phyloP scores from a whole-genome alignment of 2,113 vertebrate genomes.

The Carassius carassius region DNA sequence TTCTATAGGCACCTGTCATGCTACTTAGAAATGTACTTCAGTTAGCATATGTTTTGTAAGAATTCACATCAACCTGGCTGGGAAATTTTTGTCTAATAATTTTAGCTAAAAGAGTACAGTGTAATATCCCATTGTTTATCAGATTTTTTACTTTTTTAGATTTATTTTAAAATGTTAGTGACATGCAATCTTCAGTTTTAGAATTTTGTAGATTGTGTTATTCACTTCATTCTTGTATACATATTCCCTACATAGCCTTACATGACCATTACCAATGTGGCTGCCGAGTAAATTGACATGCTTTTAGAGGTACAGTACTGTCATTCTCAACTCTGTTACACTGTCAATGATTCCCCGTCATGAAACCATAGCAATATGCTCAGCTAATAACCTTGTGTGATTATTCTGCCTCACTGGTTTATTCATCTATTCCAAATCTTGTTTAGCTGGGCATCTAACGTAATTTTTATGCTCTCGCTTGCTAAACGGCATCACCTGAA shows the following conservation, averaged over 20 bases:
- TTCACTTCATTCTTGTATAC: background rate
- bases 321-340: constrained; percentile 15
- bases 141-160: background rate
- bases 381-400: constrained; percentile 27
- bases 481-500: constrained; percentile 14
- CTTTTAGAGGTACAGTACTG: background rate
- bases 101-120: background rate
- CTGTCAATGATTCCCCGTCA: constrained; percentile 25
- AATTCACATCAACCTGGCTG: background rate
- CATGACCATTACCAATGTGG: background rate
- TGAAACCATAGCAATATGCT: constrained; percentile 21
- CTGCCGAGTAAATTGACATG: background rate
- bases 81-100: background rate
- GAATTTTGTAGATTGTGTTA: background rate
- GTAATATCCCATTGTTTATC: background rate
- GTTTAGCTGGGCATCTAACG: background rate
- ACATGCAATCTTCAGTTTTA: background rate
- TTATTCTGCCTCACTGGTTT: constrained; percentile 13
- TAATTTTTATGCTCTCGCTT: background rate
- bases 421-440: constrained; percentile 23
- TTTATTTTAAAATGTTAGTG: background rate
- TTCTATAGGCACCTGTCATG: too few species aligned
- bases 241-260: background rate
- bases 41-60: background rate
- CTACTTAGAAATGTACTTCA: background rate